Conservation (phyloP, 2,113 vertebrate genomes). For the Cynopterus brachyotis region DNA sequence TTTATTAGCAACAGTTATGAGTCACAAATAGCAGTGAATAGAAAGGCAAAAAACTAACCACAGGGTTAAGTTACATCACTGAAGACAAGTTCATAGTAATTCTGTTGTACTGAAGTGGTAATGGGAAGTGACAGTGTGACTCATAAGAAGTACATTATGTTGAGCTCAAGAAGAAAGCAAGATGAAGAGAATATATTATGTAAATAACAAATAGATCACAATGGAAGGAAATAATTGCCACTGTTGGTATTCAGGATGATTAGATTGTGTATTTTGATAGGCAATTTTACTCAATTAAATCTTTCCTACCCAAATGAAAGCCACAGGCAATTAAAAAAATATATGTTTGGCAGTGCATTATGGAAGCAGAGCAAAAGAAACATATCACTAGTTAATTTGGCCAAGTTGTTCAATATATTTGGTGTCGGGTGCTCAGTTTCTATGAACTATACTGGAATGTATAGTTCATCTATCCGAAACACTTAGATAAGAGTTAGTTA, state of each 20-base stretch:
- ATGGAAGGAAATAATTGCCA: background rate
- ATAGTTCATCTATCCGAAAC: background rate
- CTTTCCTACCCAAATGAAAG: background rate
- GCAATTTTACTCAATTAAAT: constrained; percentile 2
- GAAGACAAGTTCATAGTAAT: background rate
- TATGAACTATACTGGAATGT: background rate
- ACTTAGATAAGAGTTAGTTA: background rate
- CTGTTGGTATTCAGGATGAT: background rate
- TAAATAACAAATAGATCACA: background rate
- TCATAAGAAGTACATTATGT: background rate
- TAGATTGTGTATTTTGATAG: background rate
- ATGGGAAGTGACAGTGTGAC: background rate
- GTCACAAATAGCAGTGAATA: constrained; percentile 5
- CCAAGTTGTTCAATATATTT: background rate
- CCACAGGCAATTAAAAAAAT: background rate
- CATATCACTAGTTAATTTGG: background rate
- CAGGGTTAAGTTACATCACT: constrained; percentile 31
- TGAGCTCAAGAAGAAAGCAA: constrained; percentile 19
- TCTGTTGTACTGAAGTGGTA: background rate
- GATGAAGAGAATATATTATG: background rate
- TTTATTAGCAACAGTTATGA: constrained; percentile 18
- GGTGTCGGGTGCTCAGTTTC: background rate
- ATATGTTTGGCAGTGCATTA: background rate
- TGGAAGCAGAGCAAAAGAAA: background rate
- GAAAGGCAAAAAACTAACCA: background rate